Base-by-base conservation (phyloP, 2,797 vertebrate genomes). In the Phalloptychus januarius region DNA sequence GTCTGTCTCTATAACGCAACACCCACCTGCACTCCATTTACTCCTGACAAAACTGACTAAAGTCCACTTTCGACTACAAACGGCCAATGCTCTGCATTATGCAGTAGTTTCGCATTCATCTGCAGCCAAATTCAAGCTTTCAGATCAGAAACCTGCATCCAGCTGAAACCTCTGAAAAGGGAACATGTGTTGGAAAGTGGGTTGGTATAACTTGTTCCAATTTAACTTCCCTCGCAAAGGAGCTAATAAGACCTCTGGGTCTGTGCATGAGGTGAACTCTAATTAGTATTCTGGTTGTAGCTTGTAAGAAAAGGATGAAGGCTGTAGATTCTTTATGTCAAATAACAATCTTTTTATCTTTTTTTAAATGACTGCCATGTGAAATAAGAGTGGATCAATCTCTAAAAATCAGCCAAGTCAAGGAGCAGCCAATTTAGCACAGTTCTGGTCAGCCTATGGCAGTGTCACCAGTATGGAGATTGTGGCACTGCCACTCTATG, bases 141-240 rank as follows among this genome's bases (percentile, higher is more conserved):
- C 80, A 87, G 75, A 89, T 89, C 76, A 46, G n/a, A 72, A 69
- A 74, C 74, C 70, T 79, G 54, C 6, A 77, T 85, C 75, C 42
- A 77, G 81, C 77, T 75, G 28, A 82, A 85, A 85, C 67, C 52
- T 71, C 42, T 67, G 75, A 79, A 69, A 56, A 77, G 72, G 50
- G 58, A 31, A 48, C 38, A 31, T 75, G 40, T 63, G 13, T 31
- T 71, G 54, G 36, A 33, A 61, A 75, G 75, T 28, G 48, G 54
- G 83, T 86, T 76, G 70, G 40, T 79, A 52, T 61, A 16, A 77
- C 71, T 78, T 77, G 70, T 71, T 89, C 79, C 87, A 88, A 76
- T 85, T 85, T 84, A 80, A 76, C 85, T 78, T 80, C 71, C 50
- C 80, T 69, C 58, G 78, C 0, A 75, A 81, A 71, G 28, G 58